Evolutionary conservation across 2,113 vertebrate genomes (phyloP).

Genomic region (Falcunculus frontatus): DNA sequence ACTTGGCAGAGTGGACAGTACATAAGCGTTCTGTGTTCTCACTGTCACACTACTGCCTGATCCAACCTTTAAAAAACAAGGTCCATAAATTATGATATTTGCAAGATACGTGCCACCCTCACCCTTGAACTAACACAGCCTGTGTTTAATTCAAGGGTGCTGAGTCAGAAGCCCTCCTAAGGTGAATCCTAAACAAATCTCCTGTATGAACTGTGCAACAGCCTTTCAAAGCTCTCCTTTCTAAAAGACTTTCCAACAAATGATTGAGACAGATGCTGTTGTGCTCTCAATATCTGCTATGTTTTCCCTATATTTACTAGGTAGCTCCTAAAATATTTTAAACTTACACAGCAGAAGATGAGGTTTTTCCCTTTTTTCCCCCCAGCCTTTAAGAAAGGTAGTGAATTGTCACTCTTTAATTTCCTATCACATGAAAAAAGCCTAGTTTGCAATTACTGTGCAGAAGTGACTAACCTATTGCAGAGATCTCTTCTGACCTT

Average conservation of each 20-base stretch:
- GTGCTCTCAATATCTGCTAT: background rate
- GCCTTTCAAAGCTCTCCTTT: background rate
- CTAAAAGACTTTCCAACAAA: background rate
- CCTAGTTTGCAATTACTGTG: background rate
- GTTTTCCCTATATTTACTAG: background rate
- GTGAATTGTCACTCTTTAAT: background rate
- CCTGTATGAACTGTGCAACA: background rate
- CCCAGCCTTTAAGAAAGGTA: background rate
- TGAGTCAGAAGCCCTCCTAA: background rate
- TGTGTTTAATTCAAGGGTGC: background rate
- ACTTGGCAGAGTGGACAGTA: background rate
- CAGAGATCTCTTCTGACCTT: background rate
- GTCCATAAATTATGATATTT: background rate
- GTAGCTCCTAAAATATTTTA: background rate
- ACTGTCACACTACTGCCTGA: background rate
- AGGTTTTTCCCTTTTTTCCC: accelerated
- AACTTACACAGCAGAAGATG: background rate
- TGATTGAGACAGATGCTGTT: background rate
- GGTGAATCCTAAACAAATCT: background rate
- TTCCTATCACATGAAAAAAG: background rate
- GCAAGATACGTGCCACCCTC: background rate
- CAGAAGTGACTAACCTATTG: background rate
- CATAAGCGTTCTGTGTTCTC: background rate
- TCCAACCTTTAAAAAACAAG: background rate
- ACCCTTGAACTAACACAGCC: background rate